These are phyloP conservation scores for Nebria brevicollis DNA, from an alignment of 2,888 invertebrate species.

Conservation along the genomic window DNA sequence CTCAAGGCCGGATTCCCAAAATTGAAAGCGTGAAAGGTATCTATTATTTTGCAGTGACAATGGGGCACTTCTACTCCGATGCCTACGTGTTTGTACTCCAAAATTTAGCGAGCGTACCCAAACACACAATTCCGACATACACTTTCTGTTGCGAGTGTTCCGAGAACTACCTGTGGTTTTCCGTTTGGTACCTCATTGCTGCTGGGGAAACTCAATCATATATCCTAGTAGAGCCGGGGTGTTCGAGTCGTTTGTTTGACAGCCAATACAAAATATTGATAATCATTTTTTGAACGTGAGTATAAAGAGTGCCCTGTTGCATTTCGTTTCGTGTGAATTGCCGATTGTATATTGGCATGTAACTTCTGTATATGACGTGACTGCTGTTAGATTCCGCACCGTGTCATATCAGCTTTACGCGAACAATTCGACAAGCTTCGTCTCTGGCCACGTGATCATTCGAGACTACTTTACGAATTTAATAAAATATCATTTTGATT, in stretches of 20 bases:
- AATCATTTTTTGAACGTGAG: background rate
- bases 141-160: background rate
- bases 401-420: background rate
- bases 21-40: background rate
- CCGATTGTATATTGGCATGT: background rate
- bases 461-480: too few species aligned
- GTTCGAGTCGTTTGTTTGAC: background rate
- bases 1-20: background rate
- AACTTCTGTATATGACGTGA: background rate
- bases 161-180: background rate
- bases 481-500: too few species aligned
- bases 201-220: background rate
- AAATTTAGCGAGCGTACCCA: background rate
- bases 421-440: background rate
- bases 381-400: background rate
- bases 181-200: background rate
- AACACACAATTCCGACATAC: background rate
- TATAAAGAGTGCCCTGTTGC: background rate
- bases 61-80: background rate
- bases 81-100: background rate
- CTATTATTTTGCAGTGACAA: background rate
- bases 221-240: background rate
- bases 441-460: too few species aligned
- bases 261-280: constrained; percentile 1
- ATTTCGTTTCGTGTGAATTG: background rate